Evolutionary conservation across 2,888 invertebrate species (phyloP).

Genomic region (Cantharis rustica): DNA sequence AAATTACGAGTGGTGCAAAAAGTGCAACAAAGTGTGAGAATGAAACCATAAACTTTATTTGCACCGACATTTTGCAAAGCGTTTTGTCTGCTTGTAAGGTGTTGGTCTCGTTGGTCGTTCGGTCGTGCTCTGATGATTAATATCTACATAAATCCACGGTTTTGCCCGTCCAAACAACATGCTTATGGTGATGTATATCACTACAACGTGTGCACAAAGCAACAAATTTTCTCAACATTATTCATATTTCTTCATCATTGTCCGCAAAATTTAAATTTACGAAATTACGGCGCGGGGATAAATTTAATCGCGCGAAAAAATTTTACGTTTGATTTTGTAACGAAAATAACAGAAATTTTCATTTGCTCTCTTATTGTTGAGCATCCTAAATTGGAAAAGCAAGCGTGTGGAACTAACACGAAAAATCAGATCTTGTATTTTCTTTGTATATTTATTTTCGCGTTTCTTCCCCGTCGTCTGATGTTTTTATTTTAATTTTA

Average conservation of each 20-base stretch:
- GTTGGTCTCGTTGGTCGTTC: conserved; percentile 14
- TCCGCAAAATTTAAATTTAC: background rate
- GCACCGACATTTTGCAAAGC: conserved; percentile 20
- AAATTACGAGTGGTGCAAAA: conserved; percentile 22
- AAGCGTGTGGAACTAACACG: background rate
- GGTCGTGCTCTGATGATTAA: conserved; percentile 27
- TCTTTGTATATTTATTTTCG: background rate
- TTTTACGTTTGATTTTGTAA: background rate
- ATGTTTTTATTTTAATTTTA: background rate
- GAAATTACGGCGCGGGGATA: background rate
- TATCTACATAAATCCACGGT: conserved; percentile 29
- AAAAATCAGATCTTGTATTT: background rate
- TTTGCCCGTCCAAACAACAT: conserved; percentile 30
- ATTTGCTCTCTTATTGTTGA: background rate
- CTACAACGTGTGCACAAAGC: conserved; percentile 26
- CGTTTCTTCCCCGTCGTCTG: background rate
- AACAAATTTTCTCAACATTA: conserved; percentile 25
- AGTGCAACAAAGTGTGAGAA: conserved; percentile 19
- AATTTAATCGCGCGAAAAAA: background rate
- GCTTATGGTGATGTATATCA: conserved; percentile 26
- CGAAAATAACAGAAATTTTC: background rate
- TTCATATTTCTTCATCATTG: conserved; percentile 21
- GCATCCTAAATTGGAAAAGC: background rate
- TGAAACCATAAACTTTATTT: background rate
- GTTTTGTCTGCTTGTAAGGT: conserved; percentile 6